Evolutionary conservation across 2,888 invertebrate species (phyloP).

Genomic region (Lycia hirtaria): DNA sequence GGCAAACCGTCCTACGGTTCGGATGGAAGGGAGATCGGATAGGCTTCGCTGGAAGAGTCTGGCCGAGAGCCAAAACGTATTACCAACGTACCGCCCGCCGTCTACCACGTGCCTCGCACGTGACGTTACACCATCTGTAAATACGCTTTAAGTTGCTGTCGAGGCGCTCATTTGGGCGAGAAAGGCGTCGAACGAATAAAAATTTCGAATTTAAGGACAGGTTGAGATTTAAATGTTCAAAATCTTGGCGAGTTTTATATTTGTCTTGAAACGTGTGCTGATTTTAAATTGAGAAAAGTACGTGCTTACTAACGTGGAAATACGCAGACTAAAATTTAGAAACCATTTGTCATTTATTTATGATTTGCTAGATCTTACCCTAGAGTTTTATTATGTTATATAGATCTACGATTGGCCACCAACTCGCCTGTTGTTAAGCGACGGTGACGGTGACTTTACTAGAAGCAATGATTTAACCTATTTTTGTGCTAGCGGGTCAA

Average conservation of each 20-base stretch:
- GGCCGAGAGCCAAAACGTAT: constrained; percentile 56
- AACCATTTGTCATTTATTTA: too few species aligned
- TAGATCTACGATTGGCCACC: too few species aligned
- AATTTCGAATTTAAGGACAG: constrained; percentile 21
- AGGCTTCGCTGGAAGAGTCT: constrained; percentile 49
- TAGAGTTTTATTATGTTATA: too few species aligned
- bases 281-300: background rate
- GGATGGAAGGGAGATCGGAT: constrained; percentile 56
- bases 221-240: constrained; percentile 7
- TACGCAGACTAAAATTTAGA: too few species aligned
- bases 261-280: background rate
- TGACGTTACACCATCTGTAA: constrained; percentile 47
- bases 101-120: constrained; percentile 48
- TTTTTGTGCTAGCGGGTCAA: too few species aligned
- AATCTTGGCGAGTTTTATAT: constrained; percentile 1
- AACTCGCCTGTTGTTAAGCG: too few species aligned
- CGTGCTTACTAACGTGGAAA: background rate
- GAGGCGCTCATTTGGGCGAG: constrained; percentile 36
- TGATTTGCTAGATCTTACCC: too few species aligned
- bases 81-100: constrained; percentile 49
- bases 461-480: too few species aligned
- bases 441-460: too few species aligned
- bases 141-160: constrained; percentile 42
- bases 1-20: constrained; percentile 50
- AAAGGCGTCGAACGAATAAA: constrained; percentile 15